Evolutionary conservation across 1,140 invertebrate genomes (phyloP), one percentile per base, ranked within the genome.

Genomic region (Papilio polytes): DNA sequence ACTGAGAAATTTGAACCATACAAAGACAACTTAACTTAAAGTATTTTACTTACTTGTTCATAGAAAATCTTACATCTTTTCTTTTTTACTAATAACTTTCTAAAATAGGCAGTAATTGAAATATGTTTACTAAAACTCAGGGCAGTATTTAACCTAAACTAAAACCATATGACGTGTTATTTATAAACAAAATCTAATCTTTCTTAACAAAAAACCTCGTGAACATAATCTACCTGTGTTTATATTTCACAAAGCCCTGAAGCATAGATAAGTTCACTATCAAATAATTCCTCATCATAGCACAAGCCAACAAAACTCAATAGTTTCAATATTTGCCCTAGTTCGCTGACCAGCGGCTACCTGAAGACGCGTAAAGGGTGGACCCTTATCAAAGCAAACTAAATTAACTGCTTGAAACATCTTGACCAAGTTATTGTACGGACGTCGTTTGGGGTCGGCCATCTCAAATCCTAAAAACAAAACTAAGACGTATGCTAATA

Each of bases 341-440:
- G 79, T 82, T 82, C 74, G 83, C 84, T 90, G 86, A 87, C 87
- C 87, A 86, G 82, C 86, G 85, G 83, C 88, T 87, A 87, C 88
- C 83, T 78, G 76, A 78, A 74, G 73, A 20, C 15, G 15, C 26
- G 76, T 15, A 88, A 87, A 89, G 90, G 88, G 88, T 82, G 77
- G 85, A 92, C 92, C 92, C 91, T 91, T 87, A 90, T 92, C 91
- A 94, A 88, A 86, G 86, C 87, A 88, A 89, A 92, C 91, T 92
- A 92, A 91, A 91, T 91, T 91, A 91, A 91, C 90, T 89, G 90
- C 87, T 89, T 85, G 83, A 87, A 91, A 90, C 92, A 91, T 94
- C 92, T 94, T 92, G 91, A 90, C 91, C 91, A 90, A 92, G 91
- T 92, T 94, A 93, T 92, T 90, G 87, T 92, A 88, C 80, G 83